A percentile compares a stretch with the other conserved stretches of the same genome.
phyloP scores from a whole-genome alignment of 1,140 invertebrate genomes.

The Achatina immaculata region DNA sequence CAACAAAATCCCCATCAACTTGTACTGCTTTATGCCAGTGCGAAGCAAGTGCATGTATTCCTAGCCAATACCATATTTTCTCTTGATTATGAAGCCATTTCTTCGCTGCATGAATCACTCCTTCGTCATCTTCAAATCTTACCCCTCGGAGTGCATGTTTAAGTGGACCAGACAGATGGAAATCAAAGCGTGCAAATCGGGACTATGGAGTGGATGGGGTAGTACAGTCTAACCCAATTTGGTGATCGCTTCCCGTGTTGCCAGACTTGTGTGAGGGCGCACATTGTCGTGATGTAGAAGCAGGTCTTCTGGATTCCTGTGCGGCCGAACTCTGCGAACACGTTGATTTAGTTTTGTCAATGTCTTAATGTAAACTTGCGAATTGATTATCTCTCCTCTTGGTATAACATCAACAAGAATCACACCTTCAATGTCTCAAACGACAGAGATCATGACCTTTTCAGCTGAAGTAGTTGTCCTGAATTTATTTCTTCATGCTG shows the following conservation, averaged over 20 bases:
- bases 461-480: slow-evolving; percentile 1
- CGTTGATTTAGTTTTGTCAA: slow-evolving; percentile 2
- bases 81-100: too few species aligned
- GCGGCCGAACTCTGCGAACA: neutral
- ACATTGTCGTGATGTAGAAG: neutral
- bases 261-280: slow-evolving; percentile 5
- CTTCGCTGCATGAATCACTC: too few species aligned
- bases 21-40: too few species aligned
- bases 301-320: slow-evolving; percentile 3
- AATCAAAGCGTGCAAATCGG: too few species aligned
- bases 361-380: slow-evolving; percentile 14
- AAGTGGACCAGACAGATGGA: too few species aligned
- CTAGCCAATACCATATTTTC: too few species aligned
- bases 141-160: too few species aligned
- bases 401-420: neutral
- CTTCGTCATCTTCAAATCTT: too few species aligned
- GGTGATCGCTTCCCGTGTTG: slow-evolving; percentile 13
- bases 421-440: neutral
- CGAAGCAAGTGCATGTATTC: too few species aligned
- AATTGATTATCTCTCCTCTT: slow-evolving; percentile 12
- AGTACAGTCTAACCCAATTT: slow-evolving; percentile 12
- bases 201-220: neutral
- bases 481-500: slow-evolving; percentile 8
- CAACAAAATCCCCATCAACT: too few species aligned
- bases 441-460: neutral